A percentile compares a stretch with the other conserved stretches of the same genome.
phyloP scores from a whole-genome alignment of 2,113 vertebrate species.

The Brienomyrus brachyistius region DNA sequence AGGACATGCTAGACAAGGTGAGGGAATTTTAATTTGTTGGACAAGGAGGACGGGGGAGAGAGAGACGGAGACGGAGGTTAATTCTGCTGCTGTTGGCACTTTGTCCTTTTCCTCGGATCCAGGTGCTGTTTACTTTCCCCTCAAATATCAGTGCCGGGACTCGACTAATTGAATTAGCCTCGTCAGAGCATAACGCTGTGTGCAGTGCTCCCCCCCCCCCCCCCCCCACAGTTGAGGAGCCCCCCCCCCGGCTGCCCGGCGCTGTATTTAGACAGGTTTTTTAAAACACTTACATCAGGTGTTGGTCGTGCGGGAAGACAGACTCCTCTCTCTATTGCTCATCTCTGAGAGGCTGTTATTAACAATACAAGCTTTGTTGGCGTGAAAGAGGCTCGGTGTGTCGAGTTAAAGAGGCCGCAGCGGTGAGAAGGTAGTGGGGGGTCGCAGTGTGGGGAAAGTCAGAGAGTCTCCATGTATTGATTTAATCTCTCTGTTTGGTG shows the following conservation, averaged over 20 bases:
- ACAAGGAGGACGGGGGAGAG: conserved; percentile 21
- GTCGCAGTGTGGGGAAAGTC: neutral
- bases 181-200: conserved; percentile 38
- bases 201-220: conserved; percentile 51
- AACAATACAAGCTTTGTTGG: conserved; percentile 60
- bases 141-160: conserved; percentile 81
- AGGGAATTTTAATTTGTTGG: neutral
- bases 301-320: conserved; percentile 70
- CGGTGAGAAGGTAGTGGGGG: neutral
- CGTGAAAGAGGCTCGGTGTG: conserved; percentile 72
- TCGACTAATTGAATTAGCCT: conserved; percentile 77
- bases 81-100: conserved; percentile 19
- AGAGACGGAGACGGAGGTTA: conserved; percentile 19
- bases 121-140: conserved; percentile 75
- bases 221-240: too few species aligned
- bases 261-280: conserved; percentile 76
- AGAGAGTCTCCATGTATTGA: conserved; percentile 4
- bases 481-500: conserved; percentile 32
- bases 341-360: conserved; percentile 74
- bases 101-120: conserved; percentile 47
- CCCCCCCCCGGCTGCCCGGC: conserved; percentile 48
- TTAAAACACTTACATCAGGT: conserved; percentile 83
- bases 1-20: neutral
- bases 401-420: conserved; percentile 44
- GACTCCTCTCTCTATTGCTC: conserved; percentile 43